Evolutionary conservation across 2,797 vertebrate species (phyloP).

Genomic region (Acanthiza pusilla): DNA sequence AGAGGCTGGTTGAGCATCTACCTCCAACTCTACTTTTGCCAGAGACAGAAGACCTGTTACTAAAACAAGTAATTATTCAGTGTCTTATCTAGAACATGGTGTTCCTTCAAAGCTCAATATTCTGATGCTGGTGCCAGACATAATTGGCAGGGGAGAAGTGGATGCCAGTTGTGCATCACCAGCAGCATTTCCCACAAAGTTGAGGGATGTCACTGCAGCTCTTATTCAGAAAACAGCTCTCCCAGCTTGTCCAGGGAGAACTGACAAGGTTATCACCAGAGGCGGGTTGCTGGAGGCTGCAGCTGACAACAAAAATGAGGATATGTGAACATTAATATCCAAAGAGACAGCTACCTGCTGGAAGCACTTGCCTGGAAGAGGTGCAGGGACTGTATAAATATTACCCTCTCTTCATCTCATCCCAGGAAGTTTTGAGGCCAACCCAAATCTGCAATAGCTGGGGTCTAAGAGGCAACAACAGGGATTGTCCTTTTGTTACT

Average conservation of each 20-base stretch:
- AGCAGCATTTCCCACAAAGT: not conserved
- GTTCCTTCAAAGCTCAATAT: not conserved
- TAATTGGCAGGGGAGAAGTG: not conserved
- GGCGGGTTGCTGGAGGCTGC: not conserved
- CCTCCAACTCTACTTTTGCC: not conserved
- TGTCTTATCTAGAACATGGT: not conserved
- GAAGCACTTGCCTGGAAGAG: not conserved
- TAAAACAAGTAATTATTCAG: not conserved
- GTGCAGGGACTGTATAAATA: not conserved
- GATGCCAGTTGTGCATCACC: not conserved
- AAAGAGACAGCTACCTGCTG: slow-evolving; percentile 25
- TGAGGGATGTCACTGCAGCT: not conserved
- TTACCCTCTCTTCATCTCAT: not conserved
- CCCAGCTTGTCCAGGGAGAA: not conserved
- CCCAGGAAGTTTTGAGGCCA: not conserved
- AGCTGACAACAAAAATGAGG: not conserved
- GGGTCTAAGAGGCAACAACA: slow-evolving; percentile 13
- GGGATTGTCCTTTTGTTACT: slow-evolving; percentile 42
- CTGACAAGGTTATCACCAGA: not conserved
- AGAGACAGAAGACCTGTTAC: not conserved
- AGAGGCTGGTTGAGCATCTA: not conserved
- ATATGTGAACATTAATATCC: not conserved
- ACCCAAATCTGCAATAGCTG: not conserved
- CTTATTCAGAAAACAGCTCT: not conserved
- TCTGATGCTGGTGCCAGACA: not conserved